Base-by-base conservation (phyloP, 2,113 vertebrate species). In the Notothenia coriiceps region DNA sequence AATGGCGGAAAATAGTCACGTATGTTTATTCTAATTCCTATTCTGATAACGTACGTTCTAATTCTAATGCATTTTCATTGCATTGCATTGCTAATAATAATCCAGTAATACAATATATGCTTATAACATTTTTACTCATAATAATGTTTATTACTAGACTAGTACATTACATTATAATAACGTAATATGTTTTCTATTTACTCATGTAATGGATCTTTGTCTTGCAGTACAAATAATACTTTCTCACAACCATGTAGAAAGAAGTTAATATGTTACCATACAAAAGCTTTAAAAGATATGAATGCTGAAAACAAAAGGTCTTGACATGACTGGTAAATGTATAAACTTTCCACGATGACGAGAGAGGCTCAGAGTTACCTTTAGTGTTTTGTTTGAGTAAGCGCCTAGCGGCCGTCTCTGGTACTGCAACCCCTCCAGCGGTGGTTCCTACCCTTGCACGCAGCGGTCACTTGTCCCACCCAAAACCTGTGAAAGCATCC, bases 401-500 rank as follows among this genome's bases (percentile, higher is more conserved):
- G 29, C 57, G 5, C 66, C 78, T 62, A 63, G 72, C 25, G 79
- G 78, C 5, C 33, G 22, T 2, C 4, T 0, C 1, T 0, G 63
- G 64, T 57, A 83, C 51, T 74, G 60, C 70, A 52, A 0, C 14
- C 5, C 59, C 65, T 70, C 74, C 75, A 65, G 64, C 55, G 10
- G 59, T 64, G 11, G 11, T 17, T 76, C 43, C 77, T 56, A 17
- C 6, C 43, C 54, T 0, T 35, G 35, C 29, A 11, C 47, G 63
- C 0, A 15, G 14, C 13, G 33, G 10, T 10, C 43, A 47, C 22
- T 47, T 56, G 83, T 83, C 79, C 88, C 87, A 67, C 90, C 90
- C 81, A 51, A 68, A 83, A 52, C 52, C 55, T 35, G 47, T 80
- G 77, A 84, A 90, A 69, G 82, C 85, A 25, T 56, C 64, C 50